Base-by-base conservation (phyloP, 1,140 invertebrate genomes). In the Cydia pomonella region DNA sequence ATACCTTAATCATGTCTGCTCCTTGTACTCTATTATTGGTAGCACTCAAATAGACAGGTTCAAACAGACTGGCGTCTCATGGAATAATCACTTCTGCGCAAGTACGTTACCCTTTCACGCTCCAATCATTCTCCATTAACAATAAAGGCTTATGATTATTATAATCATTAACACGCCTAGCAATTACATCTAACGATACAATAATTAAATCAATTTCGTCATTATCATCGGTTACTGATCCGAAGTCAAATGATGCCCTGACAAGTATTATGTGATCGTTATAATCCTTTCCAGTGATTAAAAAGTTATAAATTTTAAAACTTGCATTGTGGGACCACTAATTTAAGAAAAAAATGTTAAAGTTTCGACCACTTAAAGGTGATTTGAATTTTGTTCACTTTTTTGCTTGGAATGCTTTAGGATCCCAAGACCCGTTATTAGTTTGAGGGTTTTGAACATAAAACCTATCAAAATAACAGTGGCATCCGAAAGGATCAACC, bases 201-300 rank as follows among this genome's bases (percentile, higher is more conserved):
- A 75, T 75, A 79, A 79, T 79, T 76, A 79, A 79, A 75, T 79
- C 73, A 76, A 79, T 75, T 73, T 73, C 72, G 75, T 75, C n/a
- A 75, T 78, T 75, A 75, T 41, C 66, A 78, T 79, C 75, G 73
- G 64, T 79, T 79, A 78, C 29, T 41, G 47, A 72, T 73, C 18
- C 63, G 21, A 18, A 64, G 41, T 73, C 71, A 78, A 78, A 75
- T 78, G 72, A 75, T 75, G 75, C 73, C 72, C 64, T 76, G 72
- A 73, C 72, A 33, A 73, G 21, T 62, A 69, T 73, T 64, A 33
- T 38, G 23, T 21, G 63, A 74, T 78, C 75, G 75, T 78, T 78
- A 76, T 62, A 66, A 73, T 53, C 33, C 41, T 53, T n/a, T 33
- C 59, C 47, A 78, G 64, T 69, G 64, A 69, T 69, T 69, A 69